These are phyloP conservation scores for Hofmannophila pseudospretella DNA, from an alignment of 2,888 invertebrate species.

Conservation along the genomic window DNA sequence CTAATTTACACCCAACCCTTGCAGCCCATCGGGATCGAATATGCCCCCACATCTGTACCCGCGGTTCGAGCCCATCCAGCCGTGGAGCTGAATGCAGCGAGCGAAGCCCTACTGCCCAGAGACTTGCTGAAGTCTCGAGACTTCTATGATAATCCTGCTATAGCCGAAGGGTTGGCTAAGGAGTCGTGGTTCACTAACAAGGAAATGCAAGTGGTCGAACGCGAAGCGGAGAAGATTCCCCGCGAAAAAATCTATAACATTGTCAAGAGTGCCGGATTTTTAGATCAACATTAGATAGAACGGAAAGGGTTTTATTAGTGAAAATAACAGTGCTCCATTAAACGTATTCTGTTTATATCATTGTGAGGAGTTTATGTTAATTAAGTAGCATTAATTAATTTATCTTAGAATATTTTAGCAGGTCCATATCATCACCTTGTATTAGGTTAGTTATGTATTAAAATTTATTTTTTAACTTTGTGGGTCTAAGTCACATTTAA, in stretches of 20 bases:
- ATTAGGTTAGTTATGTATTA: not conserved
- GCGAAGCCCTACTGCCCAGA: constrained; percentile 84
- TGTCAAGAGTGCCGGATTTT: constrained; percentile 84
- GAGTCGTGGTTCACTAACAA: constrained; percentile 88
- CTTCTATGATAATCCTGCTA: constrained; percentile 87
- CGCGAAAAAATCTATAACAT: constrained; percentile 85
- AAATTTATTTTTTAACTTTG: constrained; percentile 1
- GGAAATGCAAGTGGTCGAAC: constrained; percentile 86
- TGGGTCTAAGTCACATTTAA: constrained; percentile 16
- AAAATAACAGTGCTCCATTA: too few species aligned
- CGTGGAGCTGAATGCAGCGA: constrained; percentile 83
- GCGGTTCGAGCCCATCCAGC: constrained; percentile 80
- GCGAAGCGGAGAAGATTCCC: constrained; percentile 89
- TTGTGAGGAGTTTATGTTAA: not conserved
- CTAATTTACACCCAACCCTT: constrained; percentile 64
- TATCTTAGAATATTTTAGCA: not conserved
- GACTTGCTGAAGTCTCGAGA: constrained; percentile 80
- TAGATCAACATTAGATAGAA: too few species aligned
- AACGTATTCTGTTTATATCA: not conserved
- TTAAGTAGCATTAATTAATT: not conserved
- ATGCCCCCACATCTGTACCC: constrained; percentile 50
- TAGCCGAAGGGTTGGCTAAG: constrained; percentile 85
- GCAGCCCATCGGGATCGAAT: constrained; percentile 68
- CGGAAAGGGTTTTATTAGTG: too few species aligned
- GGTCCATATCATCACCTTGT: constrained; percentile 13